Percentiles rank a stretch among this genome's conserved stretches.
phyloP scores from a whole-genome alignment of 2,797 vertebrate genomes.

The Florisuga fusca region DNA sequence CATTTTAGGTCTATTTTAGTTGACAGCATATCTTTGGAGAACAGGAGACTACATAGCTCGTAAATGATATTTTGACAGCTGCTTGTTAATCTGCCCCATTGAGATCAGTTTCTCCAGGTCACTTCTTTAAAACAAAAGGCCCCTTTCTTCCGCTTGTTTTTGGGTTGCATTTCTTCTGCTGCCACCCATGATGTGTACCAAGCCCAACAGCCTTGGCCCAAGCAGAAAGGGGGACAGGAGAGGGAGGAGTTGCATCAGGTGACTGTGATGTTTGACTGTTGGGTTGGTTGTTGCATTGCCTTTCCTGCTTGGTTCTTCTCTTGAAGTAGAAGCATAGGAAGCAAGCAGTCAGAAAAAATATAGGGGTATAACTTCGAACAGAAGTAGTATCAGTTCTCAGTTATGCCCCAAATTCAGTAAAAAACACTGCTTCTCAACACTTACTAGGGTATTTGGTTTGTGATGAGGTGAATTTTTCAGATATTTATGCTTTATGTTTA shows the following conservation, averaged over 20 bases:
- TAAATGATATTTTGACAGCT: constrained; percentile 56
- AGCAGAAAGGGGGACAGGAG: not conserved
- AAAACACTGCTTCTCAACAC: not conserved
- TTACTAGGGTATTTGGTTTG: constrained; percentile 39
- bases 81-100: not conserved
- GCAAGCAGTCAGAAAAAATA: not conserved
- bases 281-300: not conserved
- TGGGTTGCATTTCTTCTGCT: not conserved
- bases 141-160: not conserved
- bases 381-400: not conserved
- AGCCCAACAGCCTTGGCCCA: not conserved
- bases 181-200: not conserved
- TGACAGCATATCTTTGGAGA: constrained; percentile 57
- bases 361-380: not conserved
- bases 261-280: not conserved
- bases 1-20: constrained; percentile 38
- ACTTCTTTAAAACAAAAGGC: not conserved
- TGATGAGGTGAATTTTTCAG: constrained; percentile 49
- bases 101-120: constrained; percentile 23
- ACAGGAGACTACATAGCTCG: not conserved
- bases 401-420: not conserved
- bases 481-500: constrained; percentile 43
- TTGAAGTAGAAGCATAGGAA: not conserved
- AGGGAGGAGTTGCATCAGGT: not conserved
- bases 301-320: not conserved